phyloP scores from a whole-genome alignment of 1,140 invertebrate genomes.

The Stratiolaelaps scimitus region DNA sequence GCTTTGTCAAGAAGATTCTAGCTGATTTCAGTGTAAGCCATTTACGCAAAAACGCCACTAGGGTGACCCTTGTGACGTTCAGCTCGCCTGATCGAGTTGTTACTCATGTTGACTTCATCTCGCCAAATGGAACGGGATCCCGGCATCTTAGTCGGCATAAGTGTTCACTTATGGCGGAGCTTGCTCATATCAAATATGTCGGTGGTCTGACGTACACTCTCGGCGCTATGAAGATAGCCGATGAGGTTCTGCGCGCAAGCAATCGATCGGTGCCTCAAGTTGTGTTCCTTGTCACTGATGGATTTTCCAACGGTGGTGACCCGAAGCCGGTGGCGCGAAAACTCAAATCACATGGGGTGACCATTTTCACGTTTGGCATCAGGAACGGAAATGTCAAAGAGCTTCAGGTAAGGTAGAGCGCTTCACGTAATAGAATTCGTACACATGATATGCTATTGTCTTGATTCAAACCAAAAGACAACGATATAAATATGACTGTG shows the following conservation, averaged over 20 bases:
- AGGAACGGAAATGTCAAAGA: constrained; percentile 51
- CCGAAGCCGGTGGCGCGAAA: constrained; percentile 49
- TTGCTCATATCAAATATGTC: constrained; percentile 50
- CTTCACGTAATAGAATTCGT: constrained; percentile 16
- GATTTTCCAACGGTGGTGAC: constrained; percentile 58
- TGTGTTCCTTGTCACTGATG: constrained; percentile 57
- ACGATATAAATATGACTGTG: too few relatives aligned
- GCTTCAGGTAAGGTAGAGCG: constrained; percentile 25
- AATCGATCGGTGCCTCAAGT: constrained; percentile 49
- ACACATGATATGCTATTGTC: constrained; percentile 9
- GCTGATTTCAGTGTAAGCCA: constrained; percentile 55
- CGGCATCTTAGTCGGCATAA: constrained; percentile 44
- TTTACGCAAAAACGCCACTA: constrained; percentile 44
- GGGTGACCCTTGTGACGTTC: constrained; percentile 55
- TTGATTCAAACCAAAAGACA: too few relatives aligned
- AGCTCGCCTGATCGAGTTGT: constrained; percentile 49
- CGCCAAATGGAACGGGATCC: constrained; percentile 40
- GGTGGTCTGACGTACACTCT: constrained; percentile 57
- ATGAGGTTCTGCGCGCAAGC: constrained; percentile 49
- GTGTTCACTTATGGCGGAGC: constrained; percentile 50
- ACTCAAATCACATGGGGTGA: constrained; percentile 46
- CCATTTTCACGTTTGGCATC: constrained; percentile 57
- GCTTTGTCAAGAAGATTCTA: constrained; percentile 57
- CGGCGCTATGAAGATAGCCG: constrained; percentile 47
- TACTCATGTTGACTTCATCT: constrained; percentile 52